Evolutionary conservation across 2,113 vertebrate species (phyloP).

Genomic region (Hystrix brachyura): DNA sequence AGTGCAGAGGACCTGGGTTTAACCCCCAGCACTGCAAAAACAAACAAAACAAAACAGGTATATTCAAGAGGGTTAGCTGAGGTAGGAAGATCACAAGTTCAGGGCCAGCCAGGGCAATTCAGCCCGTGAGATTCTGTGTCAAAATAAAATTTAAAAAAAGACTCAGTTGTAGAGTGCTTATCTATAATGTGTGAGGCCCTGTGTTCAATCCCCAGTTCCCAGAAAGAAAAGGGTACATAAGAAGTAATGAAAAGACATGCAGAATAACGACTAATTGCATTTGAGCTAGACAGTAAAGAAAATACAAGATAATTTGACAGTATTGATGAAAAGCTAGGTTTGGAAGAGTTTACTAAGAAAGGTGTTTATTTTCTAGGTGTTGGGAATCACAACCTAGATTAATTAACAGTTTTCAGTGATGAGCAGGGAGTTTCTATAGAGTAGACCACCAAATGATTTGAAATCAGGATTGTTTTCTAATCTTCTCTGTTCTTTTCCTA

Average conservation of each 20-base stretch:
- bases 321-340: not conserved
- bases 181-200: not conserved
- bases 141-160: not conserved
- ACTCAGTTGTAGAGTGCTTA: not conserved
- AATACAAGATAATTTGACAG: not conserved
- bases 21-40: not conserved
- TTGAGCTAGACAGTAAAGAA: not conserved
- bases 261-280: not conserved
- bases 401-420: not conserved
- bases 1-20: not conserved
- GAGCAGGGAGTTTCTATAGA: not conserved
- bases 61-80: not conserved
- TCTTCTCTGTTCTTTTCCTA: not conserved
- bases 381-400: not conserved
- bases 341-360: not conserved
- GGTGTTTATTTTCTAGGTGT: not conserved
- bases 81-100: not conserved
- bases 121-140: not conserved
- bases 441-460: not conserved
- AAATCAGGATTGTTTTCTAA: not conserved
- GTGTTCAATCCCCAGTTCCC: not conserved
- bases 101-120: not conserved
- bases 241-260: not conserved
- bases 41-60: not conserved
- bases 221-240: not conserved